Base-by-base conservation (phyloP, 2,888 invertebrate species). In the Macrophya alboannulata region DNA sequence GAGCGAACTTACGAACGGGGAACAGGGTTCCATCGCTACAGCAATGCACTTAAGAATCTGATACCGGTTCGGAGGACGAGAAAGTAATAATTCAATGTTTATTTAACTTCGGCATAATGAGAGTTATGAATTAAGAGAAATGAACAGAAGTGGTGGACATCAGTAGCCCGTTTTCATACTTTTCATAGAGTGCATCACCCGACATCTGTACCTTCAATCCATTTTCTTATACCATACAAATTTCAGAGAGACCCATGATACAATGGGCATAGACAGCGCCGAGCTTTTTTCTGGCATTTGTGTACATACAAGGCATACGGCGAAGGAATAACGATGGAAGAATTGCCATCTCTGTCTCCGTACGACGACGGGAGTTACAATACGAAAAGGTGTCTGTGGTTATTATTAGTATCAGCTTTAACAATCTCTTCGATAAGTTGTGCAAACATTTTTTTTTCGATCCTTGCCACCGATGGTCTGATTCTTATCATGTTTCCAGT, bases 231-330 rank as follows among this genome's bases (percentile, higher is more conserved):
- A 8, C 6, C 4, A 12, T 17, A 31, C 68, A 8, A 68, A 74
- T 74, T 77, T 15, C 88, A 92, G 92, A 15, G 87, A 90, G 3
- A 90, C 90, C 81, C n/a, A n/a, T n/a, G 89, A 89, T 85, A 89
- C 86, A 81, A 93, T 94, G 91, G 94, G 94, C 0, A 92, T 95
- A 43, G 94, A 95, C 79, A 91, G 90, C 84, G 94, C 94, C 6
- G 95, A 95, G 5, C 93, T 94, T 87, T 93, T 95, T 87, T 95
- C 95, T 2, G 94, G 94, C 86, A 91, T 94, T 68, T 94, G 94
- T 21, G 94, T 83, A 94, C 95, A 92, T 94, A 94, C 94, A 93
- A 93, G 65, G 94, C 95, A 3, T 94, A 94, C 89, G 92, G 92
- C 65, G 91, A 92, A 71, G 94, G 95, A 17, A 91, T 94, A 1